phyloP scores from a whole-genome alignment of 2,888 invertebrate genomes.

The Acrocyrtus sp. region DNA sequence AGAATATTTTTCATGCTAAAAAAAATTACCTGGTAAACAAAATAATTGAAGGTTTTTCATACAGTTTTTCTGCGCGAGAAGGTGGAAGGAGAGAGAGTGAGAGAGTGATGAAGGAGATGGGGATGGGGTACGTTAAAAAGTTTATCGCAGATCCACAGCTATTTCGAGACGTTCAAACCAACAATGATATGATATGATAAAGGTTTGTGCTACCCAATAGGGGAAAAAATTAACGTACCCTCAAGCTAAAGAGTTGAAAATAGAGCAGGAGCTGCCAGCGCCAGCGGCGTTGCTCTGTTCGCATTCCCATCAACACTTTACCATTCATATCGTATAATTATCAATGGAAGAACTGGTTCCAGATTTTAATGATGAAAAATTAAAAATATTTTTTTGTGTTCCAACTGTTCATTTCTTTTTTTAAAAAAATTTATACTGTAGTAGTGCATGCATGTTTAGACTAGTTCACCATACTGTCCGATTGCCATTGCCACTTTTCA shows the following conservation, averaged over 20 bases:
- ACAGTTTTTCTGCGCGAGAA: not conserved
- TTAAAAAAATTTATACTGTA: not conserved
- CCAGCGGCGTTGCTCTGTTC: too few relatives aligned
- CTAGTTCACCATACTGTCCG: not conserved
- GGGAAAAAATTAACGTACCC: too few relatives aligned
- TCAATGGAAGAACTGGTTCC: conserved; percentile 13
- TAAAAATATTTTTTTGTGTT: not conserved
- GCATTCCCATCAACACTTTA: not conserved
- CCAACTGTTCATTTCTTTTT: not conserved
- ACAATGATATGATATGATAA: too few relatives aligned
- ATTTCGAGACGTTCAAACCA: too few relatives aligned
- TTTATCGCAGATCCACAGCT: too few relatives aligned
- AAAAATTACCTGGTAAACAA: too few relatives aligned
- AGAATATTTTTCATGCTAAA: not conserved
- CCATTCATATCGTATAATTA: conserved; percentile 1
- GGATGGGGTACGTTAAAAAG: too few relatives aligned
- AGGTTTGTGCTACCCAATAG: too few relatives aligned
- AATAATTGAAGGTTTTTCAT: conserved; percentile 9
- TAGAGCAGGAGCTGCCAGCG: too few relatives aligned
- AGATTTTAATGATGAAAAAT: not conserved
- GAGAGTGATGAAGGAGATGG: too few relatives aligned
- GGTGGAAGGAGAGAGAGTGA: not conserved
- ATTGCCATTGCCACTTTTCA: not conserved
- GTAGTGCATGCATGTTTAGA: not conserved
- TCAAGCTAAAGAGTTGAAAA: not conserved